Conservation (phyloP, 2,888 invertebrate genomes). For the Phortica magna region DNA sequence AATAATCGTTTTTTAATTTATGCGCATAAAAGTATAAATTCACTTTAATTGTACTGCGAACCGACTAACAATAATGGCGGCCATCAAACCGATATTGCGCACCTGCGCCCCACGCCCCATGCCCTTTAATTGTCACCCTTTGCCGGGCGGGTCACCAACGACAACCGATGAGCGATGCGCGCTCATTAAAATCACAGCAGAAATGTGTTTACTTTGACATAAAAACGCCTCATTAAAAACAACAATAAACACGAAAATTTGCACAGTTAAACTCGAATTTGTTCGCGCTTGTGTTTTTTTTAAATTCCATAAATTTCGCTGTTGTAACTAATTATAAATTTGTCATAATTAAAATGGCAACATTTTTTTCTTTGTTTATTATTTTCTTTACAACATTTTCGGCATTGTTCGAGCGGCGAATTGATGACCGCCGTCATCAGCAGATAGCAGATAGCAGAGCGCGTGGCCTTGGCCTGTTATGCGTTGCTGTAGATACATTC, state of each 20-base stretch:
- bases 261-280: not conserved
- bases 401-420: not conserved
- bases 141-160: not conserved
- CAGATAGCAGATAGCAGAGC: not conserved
- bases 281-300: not conserved
- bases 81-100: too few species aligned
- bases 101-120: too few species aligned
- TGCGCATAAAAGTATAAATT: not conserved
- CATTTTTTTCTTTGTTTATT: not conserved
- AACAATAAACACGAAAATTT: constrained; percentile 14
- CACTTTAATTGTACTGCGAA: not conserved
- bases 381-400: constrained; percentile 4
- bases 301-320: constrained; percentile 16
- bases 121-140: not conserved
- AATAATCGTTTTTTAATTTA: not conserved
- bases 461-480: constrained; percentile 28
- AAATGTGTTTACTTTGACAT: constrained; percentile 8
- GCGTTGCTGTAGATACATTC: constrained; percentile 4
- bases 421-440: not conserved
- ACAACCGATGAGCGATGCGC: not conserved
- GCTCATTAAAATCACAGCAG: constrained; percentile 18
- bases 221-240: not conserved
- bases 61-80: too few species aligned
- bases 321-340: constrained; percentile 31
- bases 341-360: constrained; percentile 30